Conservation (phyloP, 2,797 vertebrate genomes). For the Sebastes diploproa region DNA sequence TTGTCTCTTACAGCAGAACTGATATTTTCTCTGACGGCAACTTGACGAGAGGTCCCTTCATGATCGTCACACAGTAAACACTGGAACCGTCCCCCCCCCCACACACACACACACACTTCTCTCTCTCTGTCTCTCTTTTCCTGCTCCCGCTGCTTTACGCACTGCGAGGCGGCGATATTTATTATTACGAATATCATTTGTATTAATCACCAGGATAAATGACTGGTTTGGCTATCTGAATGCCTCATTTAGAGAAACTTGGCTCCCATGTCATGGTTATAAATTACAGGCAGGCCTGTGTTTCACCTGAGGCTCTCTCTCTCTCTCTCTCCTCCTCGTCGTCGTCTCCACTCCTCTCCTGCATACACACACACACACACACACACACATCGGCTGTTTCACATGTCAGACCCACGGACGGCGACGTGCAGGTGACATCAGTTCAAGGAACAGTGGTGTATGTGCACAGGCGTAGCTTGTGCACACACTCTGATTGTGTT, state of each 20-base stretch:
- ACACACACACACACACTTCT: not conserved
- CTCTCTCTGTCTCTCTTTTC: not conserved
- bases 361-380: constrained; percentile 25
- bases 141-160: constrained; percentile 48
- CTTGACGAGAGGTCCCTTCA: constrained; percentile 1
- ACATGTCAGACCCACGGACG: constrained; percentile 33
- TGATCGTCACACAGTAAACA: constrained; percentile 42
- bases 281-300: constrained; percentile 94
- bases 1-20: not conserved
- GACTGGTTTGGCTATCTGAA: constrained; percentile 99
- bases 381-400: constrained; percentile 8
- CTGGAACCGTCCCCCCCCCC: not conserved
- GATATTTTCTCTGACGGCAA: not conserved
- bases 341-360: not conserved
- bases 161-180: constrained; percentile 90
- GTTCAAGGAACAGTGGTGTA: not conserved
- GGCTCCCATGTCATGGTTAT: constrained; percentile 99
- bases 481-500: not conserved
- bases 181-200: constrained; percentile 99
- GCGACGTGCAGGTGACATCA: constrained; percentile 6
- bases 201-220: constrained; percentile 99
- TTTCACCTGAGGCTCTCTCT: constrained; percentile 92
- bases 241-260: constrained; percentile 99
- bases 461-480: not conserved
- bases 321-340: not conserved